These are phyloP conservation scores for Cylindroiulus punctatus DNA, from an alignment of 2,888 invertebrate genomes.

Conservation along the genomic window DNA sequence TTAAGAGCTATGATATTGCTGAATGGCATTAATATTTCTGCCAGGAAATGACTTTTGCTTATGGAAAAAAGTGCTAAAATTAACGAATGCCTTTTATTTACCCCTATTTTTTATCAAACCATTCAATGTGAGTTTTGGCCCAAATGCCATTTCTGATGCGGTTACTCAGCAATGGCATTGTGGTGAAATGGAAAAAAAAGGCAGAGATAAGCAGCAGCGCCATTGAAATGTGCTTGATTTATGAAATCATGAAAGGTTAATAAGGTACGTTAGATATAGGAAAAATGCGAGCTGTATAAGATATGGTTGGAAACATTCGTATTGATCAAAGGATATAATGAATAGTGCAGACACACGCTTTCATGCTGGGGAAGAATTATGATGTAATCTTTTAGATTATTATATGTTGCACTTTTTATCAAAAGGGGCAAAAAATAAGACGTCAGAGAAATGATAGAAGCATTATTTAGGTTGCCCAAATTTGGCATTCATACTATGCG, in stretches of 20 bases:
- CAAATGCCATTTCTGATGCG: background rate
- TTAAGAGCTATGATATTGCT: background rate
- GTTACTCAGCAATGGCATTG: background rate
- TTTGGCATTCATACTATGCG: background rate
- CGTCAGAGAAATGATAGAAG: constrained; percentile 1
- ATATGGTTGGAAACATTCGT: constrained; percentile 20
- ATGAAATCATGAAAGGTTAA: constrained; percentile 32
- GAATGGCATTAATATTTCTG: background rate
- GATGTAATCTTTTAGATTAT: constrained; percentile 14
- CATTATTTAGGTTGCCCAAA: background rate
- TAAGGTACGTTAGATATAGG: background rate
- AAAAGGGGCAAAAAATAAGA: background rate
- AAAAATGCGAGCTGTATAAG: background rate
- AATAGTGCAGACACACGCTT: constrained; percentile 1
- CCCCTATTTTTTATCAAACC: background rate
- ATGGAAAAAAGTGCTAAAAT: background rate
- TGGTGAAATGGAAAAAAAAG: background rate
- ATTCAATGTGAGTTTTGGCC: background rate
- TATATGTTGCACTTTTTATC: background rate
- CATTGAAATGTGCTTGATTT: background rate
- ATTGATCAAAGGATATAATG: constrained; percentile 20
- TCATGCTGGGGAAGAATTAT: background rate
- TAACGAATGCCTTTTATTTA: background rate
- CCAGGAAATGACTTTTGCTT: background rate
- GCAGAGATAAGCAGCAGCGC: background rate